Conservation (phyloP, 53 echinoderm and acorn worm genomes). For the Holothuria leucospilota region DNA sequence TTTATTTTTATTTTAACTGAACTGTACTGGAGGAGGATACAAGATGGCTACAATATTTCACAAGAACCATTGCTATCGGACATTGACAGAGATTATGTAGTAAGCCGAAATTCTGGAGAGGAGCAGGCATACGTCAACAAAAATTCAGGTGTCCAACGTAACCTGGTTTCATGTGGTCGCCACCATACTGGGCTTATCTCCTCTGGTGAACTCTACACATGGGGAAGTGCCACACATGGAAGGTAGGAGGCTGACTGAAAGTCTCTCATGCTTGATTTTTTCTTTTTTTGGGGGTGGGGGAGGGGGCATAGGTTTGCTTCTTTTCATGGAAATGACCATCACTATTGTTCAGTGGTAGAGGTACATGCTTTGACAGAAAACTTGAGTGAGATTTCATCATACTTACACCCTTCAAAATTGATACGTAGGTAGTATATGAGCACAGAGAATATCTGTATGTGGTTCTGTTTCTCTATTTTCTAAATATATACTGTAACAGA, state of each 20-base stretch:
- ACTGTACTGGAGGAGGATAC: conserved; percentile 58
- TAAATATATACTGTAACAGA: no score
- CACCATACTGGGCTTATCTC: conserved; percentile 81
- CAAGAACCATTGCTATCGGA: not conserved
- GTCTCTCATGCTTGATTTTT: not conserved
- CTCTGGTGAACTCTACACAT: conserved; percentile 87
- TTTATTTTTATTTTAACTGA: conserved; percentile 67
- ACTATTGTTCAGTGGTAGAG: no score
- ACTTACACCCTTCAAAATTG: no score
- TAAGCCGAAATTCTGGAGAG: not conserved
- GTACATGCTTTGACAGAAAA: no score
- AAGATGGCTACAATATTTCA: not conserved
- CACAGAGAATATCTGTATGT: no score
- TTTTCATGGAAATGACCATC: no score
- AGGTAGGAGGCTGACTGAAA: conserved; percentile 57
- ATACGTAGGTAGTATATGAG: no score
- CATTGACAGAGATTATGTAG: not conserved
- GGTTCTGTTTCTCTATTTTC: no score
- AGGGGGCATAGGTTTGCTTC: no score
- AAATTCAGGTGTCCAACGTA: conserved; percentile 26
- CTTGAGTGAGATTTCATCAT: no score
- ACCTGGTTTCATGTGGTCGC: conserved; percentile 77
- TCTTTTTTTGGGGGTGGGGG: no score
- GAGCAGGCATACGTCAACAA: not conserved
- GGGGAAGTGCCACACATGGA: conserved; percentile 90